Conservation (phyloP, 2,113 vertebrate species). For the Nipponia nippon region DNA sequence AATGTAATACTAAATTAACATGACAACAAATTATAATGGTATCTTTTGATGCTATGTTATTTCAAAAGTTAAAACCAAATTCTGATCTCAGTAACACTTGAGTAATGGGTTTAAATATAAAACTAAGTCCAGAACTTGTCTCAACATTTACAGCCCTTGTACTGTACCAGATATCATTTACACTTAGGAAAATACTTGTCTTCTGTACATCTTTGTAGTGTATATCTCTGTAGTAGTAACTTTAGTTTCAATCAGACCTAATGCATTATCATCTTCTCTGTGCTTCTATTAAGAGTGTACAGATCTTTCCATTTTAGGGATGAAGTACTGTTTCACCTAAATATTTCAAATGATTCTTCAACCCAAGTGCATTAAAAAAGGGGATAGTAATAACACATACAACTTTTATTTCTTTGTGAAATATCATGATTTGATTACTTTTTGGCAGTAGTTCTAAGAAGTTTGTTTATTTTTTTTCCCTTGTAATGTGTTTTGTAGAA, state of each 20-base stretch:
- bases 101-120: background rate
- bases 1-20: slow-evolving; percentile 65
- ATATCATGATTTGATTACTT: slow-evolving; percentile 66
- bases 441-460: slow-evolving; percentile 52
- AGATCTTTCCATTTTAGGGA: background rate
- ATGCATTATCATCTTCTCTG: background rate
- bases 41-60: background rate
- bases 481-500: slow-evolving; percentile 63
- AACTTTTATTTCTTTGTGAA: slow-evolving; percentile 72
- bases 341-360: background rate
- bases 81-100: background rate
- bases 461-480: background rate
- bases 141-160: background rate
- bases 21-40: background rate
- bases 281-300: background rate
- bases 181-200: background rate
- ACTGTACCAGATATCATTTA: background rate
- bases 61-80: slow-evolving; percentile 5
- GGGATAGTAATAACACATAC: slow-evolving; percentile 72
- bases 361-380: slow-evolving; percentile 78
- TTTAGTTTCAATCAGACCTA: background rate
- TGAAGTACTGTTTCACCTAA: background rate
- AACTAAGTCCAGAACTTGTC: background rate
- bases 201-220: background rate
- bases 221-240: background rate